A percentile compares a stretch with the other conserved stretches of the same genome.
Evolutionary conservation across 2,888 invertebrate species (phyloP).

Genomic region (Agrotis exclamationis): DNA sequence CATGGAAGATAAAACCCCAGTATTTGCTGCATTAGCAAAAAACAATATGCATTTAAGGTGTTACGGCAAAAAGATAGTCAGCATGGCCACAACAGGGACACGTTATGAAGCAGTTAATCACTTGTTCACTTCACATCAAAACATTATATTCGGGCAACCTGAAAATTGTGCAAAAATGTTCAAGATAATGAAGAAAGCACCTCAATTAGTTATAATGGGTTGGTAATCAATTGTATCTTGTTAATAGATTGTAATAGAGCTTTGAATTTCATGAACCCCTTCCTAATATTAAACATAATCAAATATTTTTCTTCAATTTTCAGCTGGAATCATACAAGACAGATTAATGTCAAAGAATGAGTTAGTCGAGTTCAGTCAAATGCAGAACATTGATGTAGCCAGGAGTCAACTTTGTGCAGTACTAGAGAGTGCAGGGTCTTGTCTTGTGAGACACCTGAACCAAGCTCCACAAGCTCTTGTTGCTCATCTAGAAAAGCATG

Average conservation of each 20-base stretch:
- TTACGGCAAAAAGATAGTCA: slow-evolving; percentile 93
- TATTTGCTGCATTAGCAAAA: slow-evolving; percentile 92
- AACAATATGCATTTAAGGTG: slow-evolving; percentile 93
- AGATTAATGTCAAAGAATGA: slow-evolving; percentile 93
- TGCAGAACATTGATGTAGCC: slow-evolving; percentile 92
- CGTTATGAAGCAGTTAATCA: slow-evolving; percentile 93
- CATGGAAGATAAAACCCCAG: slow-evolving; percentile 92
- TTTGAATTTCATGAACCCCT: too few species aligned
- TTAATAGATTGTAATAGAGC: not conserved
- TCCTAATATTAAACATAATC: not conserved
- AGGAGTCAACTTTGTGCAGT: slow-evolving; percentile 93
- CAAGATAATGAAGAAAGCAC: slow-evolving; percentile 93
- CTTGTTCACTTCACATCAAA: slow-evolving; percentile 92
- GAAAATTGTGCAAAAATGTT: slow-evolving; percentile 92
- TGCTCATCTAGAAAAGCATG: slow-evolving; percentile 92
- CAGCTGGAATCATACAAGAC: slow-evolving; percentile 94
- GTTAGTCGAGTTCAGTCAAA: slow-evolving; percentile 92
- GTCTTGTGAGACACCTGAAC: slow-evolving; percentile 92
- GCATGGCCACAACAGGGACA: slow-evolving; percentile 92
- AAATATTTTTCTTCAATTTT: slow-evolving; percentile 60
- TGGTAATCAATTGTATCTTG: slow-evolving; percentile 60
- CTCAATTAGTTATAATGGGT: slow-evolving; percentile 94
- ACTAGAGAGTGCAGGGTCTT: slow-evolving; percentile 92
- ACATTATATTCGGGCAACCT: slow-evolving; percentile 94
- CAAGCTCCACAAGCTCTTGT: slow-evolving; percentile 93